A percentile compares a stretch with the other conserved stretches of the same genome.
Conservation (phyloP, 2,888 invertebrate genomes). For the Phania funesta region DNA sequence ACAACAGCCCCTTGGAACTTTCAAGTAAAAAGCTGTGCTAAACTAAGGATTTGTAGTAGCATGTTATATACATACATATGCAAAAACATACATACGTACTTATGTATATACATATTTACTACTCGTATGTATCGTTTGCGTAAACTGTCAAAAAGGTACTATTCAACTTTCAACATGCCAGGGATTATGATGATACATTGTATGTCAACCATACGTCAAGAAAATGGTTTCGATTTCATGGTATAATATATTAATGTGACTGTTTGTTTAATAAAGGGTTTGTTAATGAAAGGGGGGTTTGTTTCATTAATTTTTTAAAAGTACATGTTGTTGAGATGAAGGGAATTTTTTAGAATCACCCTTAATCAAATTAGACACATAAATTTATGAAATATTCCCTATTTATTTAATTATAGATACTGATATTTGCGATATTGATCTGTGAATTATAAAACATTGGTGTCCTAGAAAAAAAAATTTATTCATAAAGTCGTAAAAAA, state of each 20-base stretch:
- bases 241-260: not conserved
- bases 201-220: constrained; percentile 13
- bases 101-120: not conserved
- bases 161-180: constrained; percentile 1
- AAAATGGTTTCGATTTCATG: constrained; percentile 12
- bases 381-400: too few species aligned
- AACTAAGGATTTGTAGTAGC: constrained; percentile 13
- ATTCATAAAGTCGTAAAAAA: too few species aligned
- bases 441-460: too few species aligned
- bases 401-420: too few species aligned
- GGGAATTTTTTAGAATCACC: too few species aligned
- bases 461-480: too few species aligned
- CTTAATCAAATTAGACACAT: too few species aligned
- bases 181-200: not conserved
- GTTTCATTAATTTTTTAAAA: not conserved
- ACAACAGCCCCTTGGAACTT: too few species aligned
- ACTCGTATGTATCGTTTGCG: not conserved
- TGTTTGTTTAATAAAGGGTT: not conserved
- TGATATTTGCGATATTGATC: too few species aligned
- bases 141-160: constrained; percentile 28
- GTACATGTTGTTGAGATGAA: too few species aligned
- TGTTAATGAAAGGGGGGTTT: not conserved
- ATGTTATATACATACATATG: not conserved
- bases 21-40: too few species aligned
- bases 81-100: too few species aligned